Evolutionary conservation across 2,888 invertebrate species (phyloP).

Genomic region (Rotaria sp.): DNA sequence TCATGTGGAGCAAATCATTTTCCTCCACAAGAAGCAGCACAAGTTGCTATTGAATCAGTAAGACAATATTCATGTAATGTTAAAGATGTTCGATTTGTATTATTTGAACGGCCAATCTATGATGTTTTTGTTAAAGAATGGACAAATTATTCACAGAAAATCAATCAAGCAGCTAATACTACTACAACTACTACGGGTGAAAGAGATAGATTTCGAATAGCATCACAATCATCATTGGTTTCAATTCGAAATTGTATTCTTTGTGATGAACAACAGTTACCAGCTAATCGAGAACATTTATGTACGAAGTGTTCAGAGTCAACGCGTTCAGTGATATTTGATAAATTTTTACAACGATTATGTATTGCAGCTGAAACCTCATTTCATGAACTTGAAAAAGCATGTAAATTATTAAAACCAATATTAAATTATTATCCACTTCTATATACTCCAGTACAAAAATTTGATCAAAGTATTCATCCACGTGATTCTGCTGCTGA

Average conservation of each 20-base stretch:
- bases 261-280: background rate
- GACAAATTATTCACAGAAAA: background rate
- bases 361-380: background rate
- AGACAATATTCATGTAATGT: background rate
- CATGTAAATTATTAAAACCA: background rate
- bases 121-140: background rate
- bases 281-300: background rate
- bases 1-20: background rate
- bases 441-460: background rate
- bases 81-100: slow-evolving; percentile 3
- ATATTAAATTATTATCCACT: background rate
- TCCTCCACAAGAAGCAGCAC: background rate
- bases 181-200: background rate
- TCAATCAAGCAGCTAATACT: background rate
- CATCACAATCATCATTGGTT: background rate
- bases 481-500: background rate
- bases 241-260: background rate
- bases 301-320: background rate
- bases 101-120: background rate
- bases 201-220: too few relatives aligned
- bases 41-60: background rate
- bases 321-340: background rate
- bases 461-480: background rate
- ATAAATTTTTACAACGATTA: background rate
- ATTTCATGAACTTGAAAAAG: background rate